A percentile compares a stretch with the other conserved stretches of the same genome.
These are phyloP conservation scores for Luidia sarsii DNA, from an alignment of 53 echinoderm and acorn worm genomes.

Conservation along the genomic window DNA sequence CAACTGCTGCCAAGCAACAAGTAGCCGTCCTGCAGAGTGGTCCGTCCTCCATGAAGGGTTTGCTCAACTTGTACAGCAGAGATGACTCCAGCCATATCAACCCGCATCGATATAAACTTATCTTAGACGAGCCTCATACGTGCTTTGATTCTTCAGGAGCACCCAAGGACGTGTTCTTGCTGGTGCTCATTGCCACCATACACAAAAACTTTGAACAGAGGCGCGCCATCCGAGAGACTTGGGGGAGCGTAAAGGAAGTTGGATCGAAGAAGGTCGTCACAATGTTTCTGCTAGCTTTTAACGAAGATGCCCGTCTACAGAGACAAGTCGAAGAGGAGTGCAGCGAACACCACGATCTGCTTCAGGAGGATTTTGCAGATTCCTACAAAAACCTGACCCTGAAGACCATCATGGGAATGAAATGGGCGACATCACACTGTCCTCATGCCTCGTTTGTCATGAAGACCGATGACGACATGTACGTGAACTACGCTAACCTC, in stretches of 20 bases:
- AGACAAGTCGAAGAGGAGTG: constrained; percentile 75
- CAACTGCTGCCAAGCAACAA: background rate
- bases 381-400: constrained; percentile 93
- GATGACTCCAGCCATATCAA: constrained; percentile 40
- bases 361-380: constrained; percentile 89
- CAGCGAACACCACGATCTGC: constrained; percentile 79
- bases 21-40: background rate
- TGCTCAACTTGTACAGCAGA: background rate
- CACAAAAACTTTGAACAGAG: constrained; percentile 98
- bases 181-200: constrained; percentile 75
- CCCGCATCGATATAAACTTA: constrained; percentile 78
- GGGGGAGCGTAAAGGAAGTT: constrained; percentile 75
- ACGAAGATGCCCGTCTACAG: constrained; percentile 64
- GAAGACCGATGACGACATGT: constrained; percentile 99
- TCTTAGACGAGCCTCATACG: constrained; percentile 84
- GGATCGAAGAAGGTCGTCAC: constrained; percentile 70
- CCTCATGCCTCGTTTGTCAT: constrained; percentile 77
- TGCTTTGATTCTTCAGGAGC: constrained; percentile 75
- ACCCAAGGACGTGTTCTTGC: constrained; percentile 69
- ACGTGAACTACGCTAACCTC: constrained; percentile 77
- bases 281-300: constrained; percentile 83
- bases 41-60: too few relatives aligned
- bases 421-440: constrained; percentile 79
- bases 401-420: constrained; percentile 95
- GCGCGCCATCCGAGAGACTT: constrained; percentile 83